Conservation (phyloP, 1,140 invertebrate species). For the Zeugodacus cucurbitae region DNA sequence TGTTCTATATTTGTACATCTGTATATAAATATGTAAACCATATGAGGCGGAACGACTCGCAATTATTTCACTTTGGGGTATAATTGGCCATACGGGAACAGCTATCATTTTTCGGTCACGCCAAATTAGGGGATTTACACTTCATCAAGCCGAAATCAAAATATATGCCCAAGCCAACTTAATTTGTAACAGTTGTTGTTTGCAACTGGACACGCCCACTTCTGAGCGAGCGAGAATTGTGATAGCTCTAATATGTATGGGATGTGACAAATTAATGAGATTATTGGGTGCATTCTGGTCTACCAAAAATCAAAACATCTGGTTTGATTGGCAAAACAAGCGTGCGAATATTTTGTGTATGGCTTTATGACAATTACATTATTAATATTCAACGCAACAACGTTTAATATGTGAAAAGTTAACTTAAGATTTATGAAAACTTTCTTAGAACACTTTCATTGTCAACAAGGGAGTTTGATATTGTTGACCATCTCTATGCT, state of each 20-base stretch:
- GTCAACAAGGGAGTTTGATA: no score
- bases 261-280: not conserved
- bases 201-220: slow-evolving; percentile 10
- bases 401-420: no score
- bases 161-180: not conserved
- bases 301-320: slow-evolving; percentile 33
- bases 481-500: no score
- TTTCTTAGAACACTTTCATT: no score
- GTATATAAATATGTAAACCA: not conserved
- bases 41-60: slow-evolving; percentile 18
- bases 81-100: slow-evolving; percentile 25
- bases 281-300: not conserved
- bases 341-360: no score
- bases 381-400: no score
- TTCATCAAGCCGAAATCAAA: not conserved
- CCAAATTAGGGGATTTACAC: not conserved
- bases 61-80: not conserved
- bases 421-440: no score
- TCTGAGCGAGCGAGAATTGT: not conserved
- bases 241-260: not conserved
- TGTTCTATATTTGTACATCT: not conserved
- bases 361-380: not conserved
- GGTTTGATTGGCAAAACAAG: not conserved
- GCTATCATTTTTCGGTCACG: slow-evolving; percentile 1
- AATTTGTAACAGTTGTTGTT: not conserved